phyloP scores from a whole-genome alignment of 1,140 invertebrate genomes.

The Wiebesia pumilae region DNA sequence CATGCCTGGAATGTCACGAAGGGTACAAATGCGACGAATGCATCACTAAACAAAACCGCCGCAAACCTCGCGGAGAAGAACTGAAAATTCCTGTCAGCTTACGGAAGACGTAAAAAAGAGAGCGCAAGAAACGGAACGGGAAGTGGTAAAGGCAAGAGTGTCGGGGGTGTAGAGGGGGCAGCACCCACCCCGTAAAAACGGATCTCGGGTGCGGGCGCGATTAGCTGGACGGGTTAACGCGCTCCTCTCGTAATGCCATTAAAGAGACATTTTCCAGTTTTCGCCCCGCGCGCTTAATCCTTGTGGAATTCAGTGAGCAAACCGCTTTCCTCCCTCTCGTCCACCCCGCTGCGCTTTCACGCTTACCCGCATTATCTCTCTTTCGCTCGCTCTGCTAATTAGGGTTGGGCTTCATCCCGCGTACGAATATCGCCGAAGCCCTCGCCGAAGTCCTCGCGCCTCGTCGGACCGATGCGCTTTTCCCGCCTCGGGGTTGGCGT shows the following conservation, averaged over 20 bases:
- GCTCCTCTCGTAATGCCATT: slow-evolving; percentile 67
- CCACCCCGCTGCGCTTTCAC: slow-evolving; percentile 54
- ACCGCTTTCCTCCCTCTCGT: slow-evolving; percentile 64
- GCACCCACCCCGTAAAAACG: slow-evolving; percentile 25
- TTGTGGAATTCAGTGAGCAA: slow-evolving; percentile 73
- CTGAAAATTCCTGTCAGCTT: background rate
- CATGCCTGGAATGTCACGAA: background rate
- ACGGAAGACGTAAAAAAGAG: background rate
- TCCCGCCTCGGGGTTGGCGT: background rate
- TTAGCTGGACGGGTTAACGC: slow-evolving; percentile 65
- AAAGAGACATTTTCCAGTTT: slow-evolving; percentile 75
- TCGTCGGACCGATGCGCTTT: background rate
- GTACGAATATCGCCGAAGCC: slow-evolving; percentile 31
- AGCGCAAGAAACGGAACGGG: too few relatives aligned
- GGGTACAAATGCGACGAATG: background rate
- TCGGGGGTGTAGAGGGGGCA: background rate
- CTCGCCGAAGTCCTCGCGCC: background rate
- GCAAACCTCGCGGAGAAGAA: background rate
- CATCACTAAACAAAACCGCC: background rate
- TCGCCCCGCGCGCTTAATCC: slow-evolving; percentile 70
- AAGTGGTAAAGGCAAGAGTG: too few relatives aligned
- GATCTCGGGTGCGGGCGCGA: slow-evolving; percentile 47
- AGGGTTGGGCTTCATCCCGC: slow-evolving; percentile 68
- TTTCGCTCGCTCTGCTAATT: slow-evolving; percentile 66
- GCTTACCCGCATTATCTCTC: slow-evolving; percentile 61